Evolutionary conservation across 1,140 invertebrate species (phyloP).

Genomic region (Cotesia chilonis): DNA sequence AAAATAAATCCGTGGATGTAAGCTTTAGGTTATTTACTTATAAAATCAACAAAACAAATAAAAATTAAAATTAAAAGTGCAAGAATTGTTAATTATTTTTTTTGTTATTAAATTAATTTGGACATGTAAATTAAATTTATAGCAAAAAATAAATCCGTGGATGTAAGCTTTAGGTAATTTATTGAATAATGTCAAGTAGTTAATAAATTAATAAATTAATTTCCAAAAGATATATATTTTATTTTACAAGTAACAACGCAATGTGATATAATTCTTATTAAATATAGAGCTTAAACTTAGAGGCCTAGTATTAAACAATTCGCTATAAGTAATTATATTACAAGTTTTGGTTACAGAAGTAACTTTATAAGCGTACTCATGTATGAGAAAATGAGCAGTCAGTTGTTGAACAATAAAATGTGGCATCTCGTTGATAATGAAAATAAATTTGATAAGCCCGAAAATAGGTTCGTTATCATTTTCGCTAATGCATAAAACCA

Average conservation of each 20-base stretch:
- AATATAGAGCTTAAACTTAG: conserved; percentile 25
- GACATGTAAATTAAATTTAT: too few species aligned
- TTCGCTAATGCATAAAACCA: conserved; percentile 26
- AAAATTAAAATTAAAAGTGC: too few species aligned
- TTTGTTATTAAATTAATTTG: too few species aligned
- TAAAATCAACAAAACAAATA: too few species aligned
- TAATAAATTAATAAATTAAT: too few species aligned
- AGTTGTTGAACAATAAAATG: conserved; percentile 27
- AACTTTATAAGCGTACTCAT: conserved; percentile 33
- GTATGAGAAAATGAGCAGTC: conserved; percentile 22
- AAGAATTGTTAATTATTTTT: too few species aligned
- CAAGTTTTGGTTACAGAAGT: conserved; percentile 12
- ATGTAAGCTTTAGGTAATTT: too few species aligned
- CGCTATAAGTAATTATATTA: conserved; percentile 13
- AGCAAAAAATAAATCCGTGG: too few species aligned
- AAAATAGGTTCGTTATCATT: conserved; percentile 28
- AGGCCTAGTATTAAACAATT: conserved; percentile 29
- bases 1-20: too few species aligned
- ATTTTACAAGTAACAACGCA: conserved; percentile 14
- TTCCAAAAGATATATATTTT: too few species aligned
- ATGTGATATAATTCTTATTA: conserved; percentile 31
- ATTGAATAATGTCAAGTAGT: too few species aligned
- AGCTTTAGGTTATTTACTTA: too few species aligned
- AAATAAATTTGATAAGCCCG: conserved; percentile 33
- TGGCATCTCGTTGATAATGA: conserved; percentile 21